phyloP scores from a whole-genome alignment of 2,113 vertebrate species.

The Protobothrops flavoviridis region DNA sequence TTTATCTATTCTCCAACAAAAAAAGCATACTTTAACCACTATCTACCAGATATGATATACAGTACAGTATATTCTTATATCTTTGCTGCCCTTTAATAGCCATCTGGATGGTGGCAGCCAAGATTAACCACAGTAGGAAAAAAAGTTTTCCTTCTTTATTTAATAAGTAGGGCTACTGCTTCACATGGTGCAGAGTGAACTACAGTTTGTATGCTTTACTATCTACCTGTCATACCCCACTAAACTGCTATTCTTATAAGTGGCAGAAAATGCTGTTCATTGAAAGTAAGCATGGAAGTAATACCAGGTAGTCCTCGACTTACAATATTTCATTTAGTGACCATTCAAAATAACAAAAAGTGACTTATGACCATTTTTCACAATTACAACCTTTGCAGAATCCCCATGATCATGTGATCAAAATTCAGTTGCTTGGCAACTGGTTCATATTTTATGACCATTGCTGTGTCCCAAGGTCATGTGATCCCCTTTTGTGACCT shows the following conservation, averaged over 20 bases:
- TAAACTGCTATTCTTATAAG: not conserved
- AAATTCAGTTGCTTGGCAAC: not conserved
- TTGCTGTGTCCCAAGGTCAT: not conserved
- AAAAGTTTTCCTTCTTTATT: not conserved
- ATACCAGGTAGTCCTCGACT: not conserved
- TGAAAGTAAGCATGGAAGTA: not conserved
- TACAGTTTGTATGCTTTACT: not conserved
- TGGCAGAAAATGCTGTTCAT: not conserved
- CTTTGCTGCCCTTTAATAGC: not conserved
- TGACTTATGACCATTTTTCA: not conserved
- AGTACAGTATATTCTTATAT: not conserved
- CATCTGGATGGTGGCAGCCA: not conserved
- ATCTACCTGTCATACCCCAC: not conserved
- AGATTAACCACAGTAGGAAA: not conserved
- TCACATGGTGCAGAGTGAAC: not conserved
- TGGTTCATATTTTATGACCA: not conserved
- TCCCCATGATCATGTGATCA: not conserved
- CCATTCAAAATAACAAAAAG: not conserved
- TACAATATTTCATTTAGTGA: not conserved
- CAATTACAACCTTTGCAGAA: not conserved
- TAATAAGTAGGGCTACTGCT: not conserved
- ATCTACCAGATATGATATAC: not conserved
- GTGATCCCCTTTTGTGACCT: not conserved
- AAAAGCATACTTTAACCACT: not conserved
- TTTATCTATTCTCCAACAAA: not conserved